These are phyloP conservation scores for Pteronotus mesoamericanus DNA, from an alignment of 2,797 vertebrate genomes.

Conservation along the genomic window DNA sequence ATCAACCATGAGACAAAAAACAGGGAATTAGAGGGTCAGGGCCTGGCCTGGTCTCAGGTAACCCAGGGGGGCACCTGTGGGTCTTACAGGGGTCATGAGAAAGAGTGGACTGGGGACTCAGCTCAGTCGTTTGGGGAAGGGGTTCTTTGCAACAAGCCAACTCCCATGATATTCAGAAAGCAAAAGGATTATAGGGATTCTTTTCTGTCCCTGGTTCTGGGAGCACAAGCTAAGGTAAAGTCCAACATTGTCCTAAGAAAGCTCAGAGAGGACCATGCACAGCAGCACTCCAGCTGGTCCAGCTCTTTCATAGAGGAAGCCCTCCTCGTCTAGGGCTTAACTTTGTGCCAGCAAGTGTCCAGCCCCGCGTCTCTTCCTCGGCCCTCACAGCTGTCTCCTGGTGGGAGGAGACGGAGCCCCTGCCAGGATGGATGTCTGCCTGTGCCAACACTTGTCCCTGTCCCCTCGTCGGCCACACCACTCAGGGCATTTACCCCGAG, in stretches of 20 bases:
- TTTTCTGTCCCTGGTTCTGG: neutral
- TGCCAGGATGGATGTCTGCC: neutral
- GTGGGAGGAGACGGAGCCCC: neutral
- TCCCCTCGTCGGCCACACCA: neutral
- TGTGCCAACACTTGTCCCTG: neutral
- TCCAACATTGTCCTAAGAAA: neutral
- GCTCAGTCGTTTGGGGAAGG: neutral
- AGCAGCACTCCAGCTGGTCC: neutral
- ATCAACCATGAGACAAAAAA: neutral
- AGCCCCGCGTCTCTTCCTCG: neutral
- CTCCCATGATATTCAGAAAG: neutral
- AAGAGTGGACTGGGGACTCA: neutral
- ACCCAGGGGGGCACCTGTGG: neutral
- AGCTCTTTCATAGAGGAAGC: neutral
- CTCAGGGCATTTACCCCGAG: rapidly evolving
- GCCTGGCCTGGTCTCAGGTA: neutral
- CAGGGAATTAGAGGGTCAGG: neutral
- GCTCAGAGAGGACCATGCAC: neutral
- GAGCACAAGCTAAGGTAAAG: neutral
- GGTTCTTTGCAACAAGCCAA: neutral
- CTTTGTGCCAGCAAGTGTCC: neutral
- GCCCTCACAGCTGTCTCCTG: neutral
- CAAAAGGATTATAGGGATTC: neutral
- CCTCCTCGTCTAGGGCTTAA: neutral
- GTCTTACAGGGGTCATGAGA: neutral